phyloP scores from a whole-genome alignment of 2,113 vertebrate species.

The Capreolus pygargus region DNA sequence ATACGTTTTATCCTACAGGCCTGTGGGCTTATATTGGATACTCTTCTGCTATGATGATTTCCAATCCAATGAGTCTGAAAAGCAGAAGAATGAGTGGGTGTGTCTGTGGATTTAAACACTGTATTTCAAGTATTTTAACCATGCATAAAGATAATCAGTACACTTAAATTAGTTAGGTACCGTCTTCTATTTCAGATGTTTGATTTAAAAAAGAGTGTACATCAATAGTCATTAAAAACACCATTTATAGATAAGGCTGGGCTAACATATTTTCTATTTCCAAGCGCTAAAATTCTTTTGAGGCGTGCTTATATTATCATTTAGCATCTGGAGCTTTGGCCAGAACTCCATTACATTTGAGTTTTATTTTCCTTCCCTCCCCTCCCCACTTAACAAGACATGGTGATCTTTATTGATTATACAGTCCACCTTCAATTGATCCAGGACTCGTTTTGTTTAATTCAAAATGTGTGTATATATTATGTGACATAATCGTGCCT shows the following conservation, averaged over 20 bases:
- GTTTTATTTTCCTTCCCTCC: neutral
- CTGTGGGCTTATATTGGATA: neutral
- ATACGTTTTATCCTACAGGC: neutral
- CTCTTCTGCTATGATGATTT: neutral
- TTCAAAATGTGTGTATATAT: neutral
- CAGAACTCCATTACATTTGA: neutral
- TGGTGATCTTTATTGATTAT: neutral
- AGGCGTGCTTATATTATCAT: neutral
- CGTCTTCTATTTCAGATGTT: neutral
- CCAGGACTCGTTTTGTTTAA: neutral
- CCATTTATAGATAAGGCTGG: neutral
- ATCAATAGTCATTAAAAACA: neutral
- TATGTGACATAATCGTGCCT: neutral
- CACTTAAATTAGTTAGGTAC: neutral
- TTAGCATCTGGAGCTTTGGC: neutral
- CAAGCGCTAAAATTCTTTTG: neutral
- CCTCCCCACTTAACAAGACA: neutral
- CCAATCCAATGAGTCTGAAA: neutral
- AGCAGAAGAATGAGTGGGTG: neutral
- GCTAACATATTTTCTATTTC: neutral
- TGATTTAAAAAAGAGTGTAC: slow-evolving; percentile 26
- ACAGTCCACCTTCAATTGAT: neutral
- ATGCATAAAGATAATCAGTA: neutral
- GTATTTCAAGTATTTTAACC: neutral
- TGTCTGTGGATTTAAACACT: neutral